Evolutionary conservation across 2,888 invertebrate genomes (phyloP).

Genomic region (Camptogramma bilineatum): DNA sequence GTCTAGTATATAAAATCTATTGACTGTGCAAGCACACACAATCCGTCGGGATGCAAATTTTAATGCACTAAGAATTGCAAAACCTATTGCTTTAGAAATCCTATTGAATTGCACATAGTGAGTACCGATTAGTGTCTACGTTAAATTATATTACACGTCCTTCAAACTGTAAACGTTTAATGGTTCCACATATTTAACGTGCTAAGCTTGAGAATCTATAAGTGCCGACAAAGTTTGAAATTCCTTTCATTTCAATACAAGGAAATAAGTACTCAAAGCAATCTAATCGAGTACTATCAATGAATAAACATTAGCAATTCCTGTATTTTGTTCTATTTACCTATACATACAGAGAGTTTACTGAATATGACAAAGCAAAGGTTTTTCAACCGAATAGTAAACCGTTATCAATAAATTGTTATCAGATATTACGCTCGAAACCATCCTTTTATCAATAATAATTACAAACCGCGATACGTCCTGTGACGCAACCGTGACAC

Average conservation of each 20-base stretch:
- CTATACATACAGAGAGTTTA: constrained; percentile 27
- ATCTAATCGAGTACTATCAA: constrained; percentile 38
- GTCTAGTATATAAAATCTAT: constrained; percentile 20
- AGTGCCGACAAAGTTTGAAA: constrained; percentile 19
- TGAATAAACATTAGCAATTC: constrained; percentile 30
- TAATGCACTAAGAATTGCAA: constrained; percentile 25
- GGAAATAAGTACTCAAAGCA: constrained; percentile 21
- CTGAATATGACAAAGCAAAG: constrained; percentile 28
- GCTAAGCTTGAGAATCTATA: constrained; percentile 6
- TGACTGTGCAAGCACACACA: constrained; percentile 12
- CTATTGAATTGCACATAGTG: constrained; percentile 27
- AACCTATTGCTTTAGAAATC: constrained; percentile 29
- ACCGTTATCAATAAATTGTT: constrained; percentile 41
- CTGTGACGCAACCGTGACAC: constrained; percentile 56
- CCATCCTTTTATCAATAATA: constrained; percentile 42
- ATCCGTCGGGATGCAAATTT: constrained; percentile 32
- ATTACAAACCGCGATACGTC: constrained; percentile 44
- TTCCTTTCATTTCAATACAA: constrained; percentile 29
- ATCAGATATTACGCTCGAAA: constrained; percentile 47
- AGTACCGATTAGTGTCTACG: constrained; percentile 29
- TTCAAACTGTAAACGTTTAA: constrained; percentile 18
- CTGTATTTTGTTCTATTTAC: constrained; percentile 26
- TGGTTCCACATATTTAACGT: constrained; percentile 6
- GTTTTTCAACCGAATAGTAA: constrained; percentile 23
- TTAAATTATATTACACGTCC: constrained; percentile 26